Evolutionary conservation across 2,113 vertebrate species (phyloP).

Genomic region (Tachysurus vachellii): DNA sequence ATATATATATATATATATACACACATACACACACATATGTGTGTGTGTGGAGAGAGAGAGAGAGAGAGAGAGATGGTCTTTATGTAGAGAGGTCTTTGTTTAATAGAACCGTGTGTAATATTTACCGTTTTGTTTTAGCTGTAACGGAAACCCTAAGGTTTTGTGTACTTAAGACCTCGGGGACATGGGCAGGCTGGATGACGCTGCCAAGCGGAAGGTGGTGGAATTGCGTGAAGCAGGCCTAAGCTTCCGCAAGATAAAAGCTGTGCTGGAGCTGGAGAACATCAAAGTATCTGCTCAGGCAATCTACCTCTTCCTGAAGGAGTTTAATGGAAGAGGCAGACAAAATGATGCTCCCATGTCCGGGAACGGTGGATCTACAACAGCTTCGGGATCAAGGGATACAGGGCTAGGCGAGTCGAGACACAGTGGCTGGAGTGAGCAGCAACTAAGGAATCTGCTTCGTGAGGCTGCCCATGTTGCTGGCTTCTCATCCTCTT

Average conservation of each 20-base stretch:
- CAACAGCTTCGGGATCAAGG: constrained; percentile 15
- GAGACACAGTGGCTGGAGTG: constrained; percentile 65
- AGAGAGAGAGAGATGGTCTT: not conserved
- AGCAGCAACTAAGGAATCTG: constrained; percentile 67
- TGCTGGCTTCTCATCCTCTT: constrained; percentile 51
- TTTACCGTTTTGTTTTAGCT: not conserved
- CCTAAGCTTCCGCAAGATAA: constrained; percentile 85
- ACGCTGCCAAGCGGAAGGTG: constrained; percentile 81
- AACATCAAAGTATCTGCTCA: constrained; percentile 81
- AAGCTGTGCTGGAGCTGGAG: constrained; percentile 85
- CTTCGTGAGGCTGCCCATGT: constrained; percentile 61
- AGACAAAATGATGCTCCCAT: constrained; percentile 59
- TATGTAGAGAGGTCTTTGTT: not conserved
- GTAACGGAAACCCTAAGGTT: not conserved
- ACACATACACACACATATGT: too few relatives aligned
- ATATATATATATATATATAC: too few relatives aligned
- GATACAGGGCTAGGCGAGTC: constrained; percentile 21
- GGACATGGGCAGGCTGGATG: constrained; percentile 81
- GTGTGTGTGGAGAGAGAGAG: too few relatives aligned
- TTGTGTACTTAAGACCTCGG: not conserved
- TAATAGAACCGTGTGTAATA: not conserved
- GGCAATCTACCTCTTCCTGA: constrained; percentile 83
- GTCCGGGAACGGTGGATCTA: not conserved
- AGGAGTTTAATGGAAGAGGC: constrained; percentile 73
- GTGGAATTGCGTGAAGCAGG: constrained; percentile 82